These are phyloP conservation scores for Sturnira hondurensis DNA, from an alignment of 2,113 vertebrate species.

Conservation along the genomic window DNA sequence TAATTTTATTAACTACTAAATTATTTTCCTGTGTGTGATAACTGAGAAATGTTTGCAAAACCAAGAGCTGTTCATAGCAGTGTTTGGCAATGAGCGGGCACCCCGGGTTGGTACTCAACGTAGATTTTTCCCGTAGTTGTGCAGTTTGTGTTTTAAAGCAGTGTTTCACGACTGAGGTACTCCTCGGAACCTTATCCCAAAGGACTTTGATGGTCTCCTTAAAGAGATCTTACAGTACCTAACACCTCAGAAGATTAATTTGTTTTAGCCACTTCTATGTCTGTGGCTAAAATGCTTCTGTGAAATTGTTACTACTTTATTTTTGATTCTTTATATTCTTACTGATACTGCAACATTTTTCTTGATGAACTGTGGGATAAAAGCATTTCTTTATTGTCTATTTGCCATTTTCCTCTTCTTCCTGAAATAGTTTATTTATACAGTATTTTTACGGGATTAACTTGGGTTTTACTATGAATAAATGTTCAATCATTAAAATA, in stretches of 20 bases:
- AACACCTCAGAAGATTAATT: neutral
- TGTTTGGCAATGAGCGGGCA: neutral
- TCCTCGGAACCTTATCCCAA: neutral
- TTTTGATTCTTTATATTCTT: neutral
- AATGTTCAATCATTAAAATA: constrained; percentile 9
- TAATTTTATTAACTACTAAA: constrained; percentile 5
- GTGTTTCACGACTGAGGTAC: neutral
- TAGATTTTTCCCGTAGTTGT: neutral
- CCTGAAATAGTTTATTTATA: neutral
- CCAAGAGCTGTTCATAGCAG: neutral
- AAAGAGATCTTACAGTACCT: neutral
- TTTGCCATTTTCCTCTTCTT: neutral
- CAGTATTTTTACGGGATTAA: constrained; percentile 14
- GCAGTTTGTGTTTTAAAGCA: neutral
- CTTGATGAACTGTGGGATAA: neutral
- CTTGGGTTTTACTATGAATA: constrained; percentile 3
- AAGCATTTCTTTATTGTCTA: constrained; percentile 16
- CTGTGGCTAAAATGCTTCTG: neutral
- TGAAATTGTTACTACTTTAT: neutral
- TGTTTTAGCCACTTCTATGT: neutral
- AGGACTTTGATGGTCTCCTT: neutral
- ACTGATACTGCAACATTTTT: neutral
- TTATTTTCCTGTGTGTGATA: neutral
- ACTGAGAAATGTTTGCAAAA: neutral
- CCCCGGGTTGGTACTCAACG: neutral